Evolutionary conservation across 1,140 invertebrate genomes (phyloP), one percentile per base, ranked within the genome.

Genomic region (Zaprionus inermis): DNA sequence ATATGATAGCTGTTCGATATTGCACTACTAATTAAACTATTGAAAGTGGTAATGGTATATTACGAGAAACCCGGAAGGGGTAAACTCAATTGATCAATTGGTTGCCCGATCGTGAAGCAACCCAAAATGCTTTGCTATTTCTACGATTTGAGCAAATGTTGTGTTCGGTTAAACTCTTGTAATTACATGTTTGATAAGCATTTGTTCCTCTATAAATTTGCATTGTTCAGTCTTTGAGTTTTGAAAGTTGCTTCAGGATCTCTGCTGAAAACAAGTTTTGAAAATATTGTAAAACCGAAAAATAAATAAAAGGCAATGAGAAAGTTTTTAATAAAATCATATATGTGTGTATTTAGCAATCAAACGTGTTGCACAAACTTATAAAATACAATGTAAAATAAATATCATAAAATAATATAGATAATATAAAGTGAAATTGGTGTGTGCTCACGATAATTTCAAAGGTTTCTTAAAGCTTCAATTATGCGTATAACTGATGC

Each of bases 111-210:
- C 18, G 44, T 12, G 44, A 49, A 49, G 44, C 20, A 44, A 58
- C 57, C 20, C 52, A 44, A 67, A 68, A 63, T 68, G 54, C 72
- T 56, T 76, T 58, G 68, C 60, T 72, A 61, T 73, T 64, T 79
- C 72, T 82, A 65, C 56, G 24, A 64, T 34, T 77, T 86, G 76
- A 88, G 83, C 83, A 88, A 72, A 71, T 76, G 41, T 70, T 78
- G 59, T 44, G 12, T 51, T 57, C 51, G 51, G 12, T 69, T 28
- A 69, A 63, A 66, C 51, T 65, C 18, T 41, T 56, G 55, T 63
- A 55, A 49, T 61, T 56, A 56, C 38, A 58, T 66, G 38, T 55
- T 54, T 65, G 72, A 59, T 56, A 65, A 66, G 58, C 66, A 70
- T 49, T 69, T 41, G 22, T 36, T 66, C 32, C 41, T 34, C 44